phyloP scores from a whole-genome alignment of 2,113 vertebrate genomes.

The Tenebrosternarchus preto region DNA sequence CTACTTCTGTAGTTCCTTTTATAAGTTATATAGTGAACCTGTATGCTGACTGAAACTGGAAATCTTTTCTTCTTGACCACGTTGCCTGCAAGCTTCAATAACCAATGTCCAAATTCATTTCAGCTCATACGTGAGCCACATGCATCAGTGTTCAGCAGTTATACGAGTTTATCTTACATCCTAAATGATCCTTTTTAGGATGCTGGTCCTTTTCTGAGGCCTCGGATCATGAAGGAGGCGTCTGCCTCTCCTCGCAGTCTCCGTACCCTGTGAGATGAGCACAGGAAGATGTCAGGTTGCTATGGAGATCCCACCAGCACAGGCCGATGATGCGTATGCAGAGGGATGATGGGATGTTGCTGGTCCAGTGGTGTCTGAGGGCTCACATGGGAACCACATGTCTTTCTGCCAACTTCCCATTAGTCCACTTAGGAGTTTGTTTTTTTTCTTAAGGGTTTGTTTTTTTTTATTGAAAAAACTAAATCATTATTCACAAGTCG shows the following conservation, averaged over 20 bases:
- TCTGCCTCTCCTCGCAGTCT: no score
- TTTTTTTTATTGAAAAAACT: background rate
- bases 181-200: slow-evolving; percentile 18
- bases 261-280: background rate
- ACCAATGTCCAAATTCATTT: background rate
- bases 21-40: no score
- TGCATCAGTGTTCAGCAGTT: background rate
- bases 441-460: background rate
- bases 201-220: background rate
- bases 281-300: slow-evolving; percentile 15
- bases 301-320: background rate
- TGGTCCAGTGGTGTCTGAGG: background rate
- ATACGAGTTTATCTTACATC: background rate
- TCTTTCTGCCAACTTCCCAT: slow-evolving; percentile 6
- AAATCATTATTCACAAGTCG: background rate
- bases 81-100: no score
- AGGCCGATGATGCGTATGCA: no score
- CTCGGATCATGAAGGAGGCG: background rate
- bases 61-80: no score
- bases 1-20: no score
- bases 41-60: no score
- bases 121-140: no score
- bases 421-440: background rate
- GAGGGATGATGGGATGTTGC: no score
- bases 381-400: background rate